Conservation (phyloP, 2,113 vertebrate species). For the Furnarius figulus region DNA sequence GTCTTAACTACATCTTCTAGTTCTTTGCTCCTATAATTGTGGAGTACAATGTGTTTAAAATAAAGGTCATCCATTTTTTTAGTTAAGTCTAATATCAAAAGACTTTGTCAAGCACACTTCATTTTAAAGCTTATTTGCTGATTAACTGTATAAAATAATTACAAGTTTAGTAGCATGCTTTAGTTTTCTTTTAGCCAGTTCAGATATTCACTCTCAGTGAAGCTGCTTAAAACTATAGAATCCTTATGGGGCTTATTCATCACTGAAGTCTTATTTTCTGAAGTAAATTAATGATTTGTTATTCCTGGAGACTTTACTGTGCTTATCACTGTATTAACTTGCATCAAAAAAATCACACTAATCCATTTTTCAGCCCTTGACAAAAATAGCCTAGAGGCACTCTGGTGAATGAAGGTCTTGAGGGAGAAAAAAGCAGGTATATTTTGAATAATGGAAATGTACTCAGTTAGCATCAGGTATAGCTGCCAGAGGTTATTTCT, state of each 20-base stretch:
- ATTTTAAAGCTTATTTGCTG: conserved; percentile 31
- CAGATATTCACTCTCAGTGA: conserved; percentile 33
- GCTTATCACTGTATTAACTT: conserved; percentile 77
- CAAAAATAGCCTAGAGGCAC: conserved; percentile 67
- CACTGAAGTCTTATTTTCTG: conserved; percentile 70
- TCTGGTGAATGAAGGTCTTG: conserved; percentile 29
- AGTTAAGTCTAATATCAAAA: not conserved
- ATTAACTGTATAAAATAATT: conserved; percentile 46
- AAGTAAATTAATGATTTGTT: conserved; percentile 78
- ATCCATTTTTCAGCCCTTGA: conserved; percentile 74
- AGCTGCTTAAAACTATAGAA: conserved; percentile 56
- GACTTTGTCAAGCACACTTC: conserved; percentile 10
- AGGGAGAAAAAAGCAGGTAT: conserved; percentile 1
- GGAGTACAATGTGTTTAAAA: not conserved
- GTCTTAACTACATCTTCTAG: not conserved
- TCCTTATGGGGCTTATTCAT: conserved; percentile 64
- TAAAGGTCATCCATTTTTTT: conserved; percentile 7
- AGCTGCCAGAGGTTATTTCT: conserved; percentile 19
- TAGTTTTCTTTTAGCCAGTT: conserved; percentile 46
- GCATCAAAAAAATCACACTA: conserved; percentile 67
- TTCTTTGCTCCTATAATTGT: not conserved
- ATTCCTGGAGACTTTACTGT: conserved; percentile 67
- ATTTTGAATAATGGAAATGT: conserved; percentile 68
- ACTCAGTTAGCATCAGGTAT: conserved; percentile 50
- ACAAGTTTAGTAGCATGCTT: conserved; percentile 1